A percentile compares a stretch with the other conserved stretches of the same genome.
Conservation (phyloP, 1,140 invertebrate species). For the Manduca sexta region DNA sequence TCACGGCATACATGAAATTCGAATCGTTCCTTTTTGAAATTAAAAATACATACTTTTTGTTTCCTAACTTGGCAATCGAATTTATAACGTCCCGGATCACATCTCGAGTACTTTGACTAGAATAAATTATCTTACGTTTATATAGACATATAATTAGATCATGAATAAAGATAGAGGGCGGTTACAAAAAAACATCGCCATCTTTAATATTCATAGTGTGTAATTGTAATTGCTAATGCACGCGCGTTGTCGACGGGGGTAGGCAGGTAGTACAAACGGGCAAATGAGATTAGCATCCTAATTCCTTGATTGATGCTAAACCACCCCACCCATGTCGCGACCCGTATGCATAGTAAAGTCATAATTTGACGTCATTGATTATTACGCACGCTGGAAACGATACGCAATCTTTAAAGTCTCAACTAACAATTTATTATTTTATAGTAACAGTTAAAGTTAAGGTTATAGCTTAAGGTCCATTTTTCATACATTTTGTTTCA, state of each 20-base stretch:
- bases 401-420: no score
- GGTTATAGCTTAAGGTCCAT: no score
- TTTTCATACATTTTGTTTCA: no score
- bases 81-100: no score
- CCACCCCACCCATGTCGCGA: conserved; percentile 35
- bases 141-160: not conserved
- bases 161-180: conserved; percentile 1
- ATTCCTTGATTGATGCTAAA: conserved; percentile 59
- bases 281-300: conserved; percentile 56
- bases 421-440: no score
- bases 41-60: no score
- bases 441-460: no score
- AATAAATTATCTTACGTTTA: no score
- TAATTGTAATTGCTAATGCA: conserved; percentile 23
- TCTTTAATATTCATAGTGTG: conserved; percentile 10
- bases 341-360: conserved; percentile 35
- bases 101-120: no score
- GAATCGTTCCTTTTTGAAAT: no score
- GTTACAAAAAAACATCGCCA: not conserved
- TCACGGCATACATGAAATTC: no score
- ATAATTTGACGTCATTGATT: conserved; percentile 20
- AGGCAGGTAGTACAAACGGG: conserved; percentile 34
- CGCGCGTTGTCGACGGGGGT: conserved; percentile 27
- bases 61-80: no score
- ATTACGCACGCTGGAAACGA: conserved; percentile 6